Evolutionary conservation across 1,140 invertebrate species (phyloP), one percentile per base, ranked within the genome.

Genomic region (Maniola jurtina): DNA sequence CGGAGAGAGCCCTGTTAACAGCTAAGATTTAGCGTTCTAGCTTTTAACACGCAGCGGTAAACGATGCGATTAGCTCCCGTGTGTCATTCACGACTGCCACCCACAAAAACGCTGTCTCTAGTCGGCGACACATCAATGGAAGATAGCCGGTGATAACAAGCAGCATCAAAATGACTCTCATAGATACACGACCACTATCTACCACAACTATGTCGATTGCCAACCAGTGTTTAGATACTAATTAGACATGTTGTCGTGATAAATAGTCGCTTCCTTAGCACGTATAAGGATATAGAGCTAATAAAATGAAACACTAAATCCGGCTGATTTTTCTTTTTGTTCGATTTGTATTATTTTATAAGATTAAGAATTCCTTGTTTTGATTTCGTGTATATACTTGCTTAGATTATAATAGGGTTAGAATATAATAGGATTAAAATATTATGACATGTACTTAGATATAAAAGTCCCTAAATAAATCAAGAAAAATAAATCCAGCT

Each of bases 201-300:
- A 38, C 36, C 40, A 15, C 55, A 62, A 63, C 66, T 63, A 63
- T 68, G 66, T 68, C n/a, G 60, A 34, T 13, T 10, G 15, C 16
- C 13, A 59, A 48, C 36, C 42, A 61, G 50, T 59, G 38, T 61
- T 55, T 55, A 61, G 61, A 64, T 40, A 15, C 56, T 55, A 64
- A 68, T 68, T 64, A 60, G 36, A 64, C 56, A 57, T 50, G 63
- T 68, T 74, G 71, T 71, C 66, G n/a, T 60, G 45, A 68, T 65
- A 65, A 65, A 13, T 65, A 57, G 56, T 10, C 36, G 16, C 15
- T 73, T 77, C 66, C 66, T 67, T 70, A 68, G 7, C 54, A 35
- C 16, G 16, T 65, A 42, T 40, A 15, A 9, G n/a, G 10, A 47
- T 45, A 45, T 11, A 45, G 5, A 1, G 13, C 25, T 25, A 13